phyloP scores from a whole-genome alignment of 2,113 vertebrate species.

The Anolis carolinensis region DNA sequence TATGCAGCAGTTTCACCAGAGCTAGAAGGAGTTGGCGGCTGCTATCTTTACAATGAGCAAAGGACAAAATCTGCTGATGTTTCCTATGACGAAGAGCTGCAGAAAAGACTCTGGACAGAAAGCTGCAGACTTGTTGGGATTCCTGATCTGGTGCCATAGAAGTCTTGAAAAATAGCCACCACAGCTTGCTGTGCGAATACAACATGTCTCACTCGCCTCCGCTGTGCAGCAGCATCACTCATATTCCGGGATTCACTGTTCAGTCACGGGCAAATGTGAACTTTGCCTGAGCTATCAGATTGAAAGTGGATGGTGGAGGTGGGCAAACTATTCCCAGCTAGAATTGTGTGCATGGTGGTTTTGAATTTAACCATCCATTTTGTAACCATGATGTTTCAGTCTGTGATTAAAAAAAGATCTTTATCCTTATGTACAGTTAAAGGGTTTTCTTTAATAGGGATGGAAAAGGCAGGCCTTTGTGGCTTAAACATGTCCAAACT shows the following conservation, averaged over 20 bases:
- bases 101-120: constrained; percentile 83
- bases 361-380: constrained; percentile 74
- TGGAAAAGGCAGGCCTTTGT: too few species aligned
- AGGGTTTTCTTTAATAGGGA: constrained; percentile 54
- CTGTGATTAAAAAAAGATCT: constrained; percentile 70
- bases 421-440: constrained; percentile 66
- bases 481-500: too few species aligned
- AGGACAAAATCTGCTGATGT: constrained; percentile 73
- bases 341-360: constrained; percentile 67
- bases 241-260: constrained; percentile 65
- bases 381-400: constrained; percentile 74
- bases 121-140: constrained; percentile 84
- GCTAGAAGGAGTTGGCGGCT: constrained; percentile 84
- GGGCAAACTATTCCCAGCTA: constrained; percentile 54
- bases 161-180: constrained; percentile 44
- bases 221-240: constrained; percentile 57
- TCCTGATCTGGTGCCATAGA: constrained; percentile 38
- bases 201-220: constrained; percentile 49
- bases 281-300: constrained; percentile 60
- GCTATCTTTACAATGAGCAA: constrained; percentile 87
- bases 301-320: constrained; percentile 22
- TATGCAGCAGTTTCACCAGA: constrained; percentile 78
- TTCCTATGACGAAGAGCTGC: constrained; percentile 81
- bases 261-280: constrained; percentile 64
- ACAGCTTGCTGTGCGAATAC: constrained; percentile 51